Base-by-base conservation (phyloP, 1,140 invertebrate genomes). In the Wasmannia auropunctata region DNA sequence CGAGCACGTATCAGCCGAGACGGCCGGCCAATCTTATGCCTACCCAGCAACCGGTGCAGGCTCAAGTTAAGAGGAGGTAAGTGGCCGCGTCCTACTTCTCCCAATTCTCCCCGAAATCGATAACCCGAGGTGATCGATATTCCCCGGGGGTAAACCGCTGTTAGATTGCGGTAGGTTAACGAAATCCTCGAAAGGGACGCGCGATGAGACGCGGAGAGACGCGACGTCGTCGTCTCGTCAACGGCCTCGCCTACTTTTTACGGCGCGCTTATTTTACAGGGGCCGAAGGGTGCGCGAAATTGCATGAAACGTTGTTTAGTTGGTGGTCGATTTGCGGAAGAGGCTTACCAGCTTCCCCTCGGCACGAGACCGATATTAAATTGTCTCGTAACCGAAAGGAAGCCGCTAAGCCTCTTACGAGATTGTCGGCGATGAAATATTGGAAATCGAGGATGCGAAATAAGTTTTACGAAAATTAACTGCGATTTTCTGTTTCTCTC, bases 1-100 rank as follows among this genome's bases (percentile, higher is more conserved):
- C 86, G 8, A 85, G 87, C 0, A 86, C 83, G 19, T 85, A 74
- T 25, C 87, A 87, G 7, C 63, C 86, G n/a, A 86, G 81, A 87
- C 28, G 54, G 51, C 11, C 51, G 69, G 58, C 63, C 77, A 58
- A 58, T 81, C 37, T 62, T 16, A 25, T 63, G 43, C 31, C 58
- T 65, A 86, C 72, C 54, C 85, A 49, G 77, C 88, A 80, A 65
- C 83, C 63, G 56, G 65, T 67, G 62, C 84, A 83, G 56, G 14
- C 65, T 46, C 92, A 92, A 67, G 69, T 88, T 2, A 93, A 93
- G 75, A 88, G 91, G 74, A 94, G 92, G 93, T 94, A 77, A 92
- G 86, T 87, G 34, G 19, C 34, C 37, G 54, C 79, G 79, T 83
- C 67, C 79, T 58, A 83, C 51, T 83, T 83, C 14, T 58, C 79